These are phyloP conservation scores for Sceloporus tristichus DNA, from an alignment of 2,113 vertebrate species.

Conservation along the genomic window DNA sequence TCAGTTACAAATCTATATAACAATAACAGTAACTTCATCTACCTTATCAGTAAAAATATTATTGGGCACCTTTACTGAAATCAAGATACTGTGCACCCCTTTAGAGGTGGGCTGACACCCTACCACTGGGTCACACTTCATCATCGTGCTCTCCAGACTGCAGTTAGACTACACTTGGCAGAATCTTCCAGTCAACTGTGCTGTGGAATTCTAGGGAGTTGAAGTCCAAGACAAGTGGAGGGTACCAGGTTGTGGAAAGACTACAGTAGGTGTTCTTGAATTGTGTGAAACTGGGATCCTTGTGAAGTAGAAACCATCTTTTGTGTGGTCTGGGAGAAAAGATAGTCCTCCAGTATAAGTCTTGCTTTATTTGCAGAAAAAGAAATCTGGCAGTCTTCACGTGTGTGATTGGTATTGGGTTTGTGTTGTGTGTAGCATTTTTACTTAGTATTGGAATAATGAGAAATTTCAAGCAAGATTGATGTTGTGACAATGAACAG, in stretches of 20 bases:
- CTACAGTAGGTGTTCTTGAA: neutral
- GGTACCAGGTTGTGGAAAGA: neutral
- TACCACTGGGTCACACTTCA: neutral
- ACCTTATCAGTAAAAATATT: too few relatives aligned
- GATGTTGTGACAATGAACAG: constrained; percentile 72
- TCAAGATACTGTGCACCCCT: too few relatives aligned
- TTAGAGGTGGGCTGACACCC: too few relatives aligned
- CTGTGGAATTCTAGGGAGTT: neutral
- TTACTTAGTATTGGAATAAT: too few relatives aligned
- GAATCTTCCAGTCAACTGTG: neutral
- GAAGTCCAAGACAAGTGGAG: neutral
- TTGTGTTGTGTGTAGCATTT: constrained; percentile 66
- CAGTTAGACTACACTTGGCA: neutral
- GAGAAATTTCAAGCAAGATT: constrained; percentile 20
- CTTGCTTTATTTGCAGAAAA: neutral
- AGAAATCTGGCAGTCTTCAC: constrained; percentile 44
- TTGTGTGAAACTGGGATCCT: neutral
- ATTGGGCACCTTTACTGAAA: too few relatives aligned
- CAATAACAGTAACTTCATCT: too few relatives aligned
- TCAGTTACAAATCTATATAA: too few relatives aligned
- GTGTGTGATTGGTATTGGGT: constrained; percentile 61
- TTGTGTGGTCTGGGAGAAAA: neutral
- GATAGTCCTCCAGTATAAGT: neutral
- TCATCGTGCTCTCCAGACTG: neutral
- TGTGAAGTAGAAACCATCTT: neutral